These are phyloP conservation scores for Drosophila sproati DNA, from an alignment of 1,140 invertebrate species.

Conservation along the genomic window DNA sequence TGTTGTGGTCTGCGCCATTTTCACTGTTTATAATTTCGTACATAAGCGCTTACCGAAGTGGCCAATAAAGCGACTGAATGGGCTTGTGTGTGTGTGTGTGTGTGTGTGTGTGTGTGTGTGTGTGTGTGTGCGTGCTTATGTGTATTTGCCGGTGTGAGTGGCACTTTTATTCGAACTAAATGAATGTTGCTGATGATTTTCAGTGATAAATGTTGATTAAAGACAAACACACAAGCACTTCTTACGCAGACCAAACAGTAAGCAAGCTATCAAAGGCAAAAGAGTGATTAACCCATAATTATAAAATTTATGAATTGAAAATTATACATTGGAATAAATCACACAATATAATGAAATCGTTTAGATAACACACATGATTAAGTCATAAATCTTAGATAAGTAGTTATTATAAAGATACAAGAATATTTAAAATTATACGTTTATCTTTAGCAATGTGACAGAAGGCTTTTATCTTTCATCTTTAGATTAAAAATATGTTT, in stretches of 20 bases:
- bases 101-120: not conserved
- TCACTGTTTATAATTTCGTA: constrained; percentile 70
- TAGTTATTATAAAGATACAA: too few species aligned
- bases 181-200: constrained; percentile 25
- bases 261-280: not conserved
- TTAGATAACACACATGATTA: too few species aligned
- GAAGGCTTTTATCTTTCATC: too few species aligned
- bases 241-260: not conserved
- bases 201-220: constrained; percentile 38
- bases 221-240: constrained; percentile 24
- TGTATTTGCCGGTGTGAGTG: constrained; percentile 12
- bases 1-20: constrained; percentile 50
- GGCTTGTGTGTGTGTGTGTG: constrained; percentile 1
- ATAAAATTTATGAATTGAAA: not conserved
- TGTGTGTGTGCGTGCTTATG: not conserved
- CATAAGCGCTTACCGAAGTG: constrained; percentile 63
- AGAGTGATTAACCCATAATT: not conserved
- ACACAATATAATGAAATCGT: too few species aligned
- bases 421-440: too few species aligned
- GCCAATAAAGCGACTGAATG: constrained; percentile 33
- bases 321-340: too few species aligned
- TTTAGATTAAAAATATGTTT: too few species aligned
- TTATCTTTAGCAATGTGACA: too few species aligned
- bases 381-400: too few species aligned
- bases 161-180: constrained; percentile 28